Evolutionary conservation across 1,140 invertebrate species (phyloP).

Genomic region (Platyscapa corneri): DNA sequence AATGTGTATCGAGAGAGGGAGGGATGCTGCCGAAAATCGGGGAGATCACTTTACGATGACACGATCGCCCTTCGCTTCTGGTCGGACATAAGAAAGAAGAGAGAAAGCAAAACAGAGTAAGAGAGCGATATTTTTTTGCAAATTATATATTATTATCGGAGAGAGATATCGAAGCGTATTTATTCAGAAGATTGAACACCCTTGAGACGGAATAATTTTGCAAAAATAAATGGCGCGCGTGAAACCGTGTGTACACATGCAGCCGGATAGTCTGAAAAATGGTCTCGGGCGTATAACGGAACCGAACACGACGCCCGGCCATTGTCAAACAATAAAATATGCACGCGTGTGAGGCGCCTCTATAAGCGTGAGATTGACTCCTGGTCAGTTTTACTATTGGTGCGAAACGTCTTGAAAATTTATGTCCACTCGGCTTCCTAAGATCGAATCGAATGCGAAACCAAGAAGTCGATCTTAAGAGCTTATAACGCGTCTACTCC

Average conservation of each 20-base stretch:
- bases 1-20: slow-evolving; percentile 47
- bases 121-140: slow-evolving; percentile 11
- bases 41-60: slow-evolving; percentile 49
- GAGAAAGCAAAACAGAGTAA: not conserved
- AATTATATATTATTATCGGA: slow-evolving; percentile 47
- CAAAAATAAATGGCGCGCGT: slow-evolving; percentile 35
- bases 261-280: not conserved
- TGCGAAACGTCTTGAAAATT: not conserved
- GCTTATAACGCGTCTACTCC: no score
- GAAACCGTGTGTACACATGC: not conserved
- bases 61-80: slow-evolving; percentile 28
- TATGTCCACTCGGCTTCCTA: not conserved
- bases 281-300: slow-evolving; percentile 20
- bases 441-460: no score
- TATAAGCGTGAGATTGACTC: not conserved
- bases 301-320: not conserved
- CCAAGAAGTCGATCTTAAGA: no score
- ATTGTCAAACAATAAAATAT: slow-evolving; percentile 36
- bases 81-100: not conserved
- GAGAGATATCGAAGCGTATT: slow-evolving; percentile 32
- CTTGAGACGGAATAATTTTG: slow-evolving; percentile 43
- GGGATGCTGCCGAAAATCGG: slow-evolving; percentile 51
- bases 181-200: slow-evolving; percentile 25
- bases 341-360: not conserved
- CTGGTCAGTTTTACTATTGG: not conserved